phyloP scores from a whole-genome alignment of 2,888 invertebrate species.

The Aphodius sticticus region DNA sequence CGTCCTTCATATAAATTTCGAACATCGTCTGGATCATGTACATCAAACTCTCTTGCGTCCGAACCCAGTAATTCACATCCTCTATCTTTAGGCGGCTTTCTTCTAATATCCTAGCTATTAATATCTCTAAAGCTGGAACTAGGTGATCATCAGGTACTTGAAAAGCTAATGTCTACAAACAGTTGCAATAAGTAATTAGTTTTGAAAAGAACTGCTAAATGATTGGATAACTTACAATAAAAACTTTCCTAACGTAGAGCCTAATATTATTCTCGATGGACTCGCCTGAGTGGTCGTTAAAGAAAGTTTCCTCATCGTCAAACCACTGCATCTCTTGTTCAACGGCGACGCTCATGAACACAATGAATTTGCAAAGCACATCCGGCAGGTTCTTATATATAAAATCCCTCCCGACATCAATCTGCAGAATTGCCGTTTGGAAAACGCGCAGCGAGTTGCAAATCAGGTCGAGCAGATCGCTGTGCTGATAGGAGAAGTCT shows the following conservation, averaged over 20 bases:
- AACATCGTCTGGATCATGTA: conserved; percentile 30
- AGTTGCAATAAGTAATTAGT: neutral
- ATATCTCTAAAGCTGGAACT: conserved; percentile 22
- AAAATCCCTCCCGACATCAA: conserved; percentile 30
- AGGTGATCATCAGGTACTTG: conserved; percentile 30
- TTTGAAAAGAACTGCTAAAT: neutral
- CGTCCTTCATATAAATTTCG: conserved; percentile 28
- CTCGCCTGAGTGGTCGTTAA: conserved; percentile 35
- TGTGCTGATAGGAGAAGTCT: conserved; percentile 26
- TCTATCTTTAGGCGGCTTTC: conserved; percentile 29
- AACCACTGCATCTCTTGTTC: conserved; percentile 40
- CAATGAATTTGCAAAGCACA: conserved; percentile 38
- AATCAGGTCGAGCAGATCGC: conserved; percentile 34
- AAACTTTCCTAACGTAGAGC: conserved; percentile 31
- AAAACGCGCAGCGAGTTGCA: conserved; percentile 39
- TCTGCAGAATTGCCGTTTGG: conserved; percentile 31
- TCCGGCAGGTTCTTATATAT: conserved; percentile 38
- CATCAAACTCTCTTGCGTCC: conserved; percentile 36
- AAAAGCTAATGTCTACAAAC: conserved; percentile 28
- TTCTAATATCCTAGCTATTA: conserved; percentile 27
- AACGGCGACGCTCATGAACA: conserved; percentile 40
- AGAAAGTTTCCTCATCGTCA: conserved; percentile 35
- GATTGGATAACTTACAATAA: conserved; percentile 30
- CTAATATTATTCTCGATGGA: conserved; percentile 31
- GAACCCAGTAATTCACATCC: conserved; percentile 30